These are phyloP conservation scores for Haliclystus octoradiatus DNA, from an alignment of 30 jellyfish, hydroid and myxozoan species.

Conservation along the genomic window DNA sequence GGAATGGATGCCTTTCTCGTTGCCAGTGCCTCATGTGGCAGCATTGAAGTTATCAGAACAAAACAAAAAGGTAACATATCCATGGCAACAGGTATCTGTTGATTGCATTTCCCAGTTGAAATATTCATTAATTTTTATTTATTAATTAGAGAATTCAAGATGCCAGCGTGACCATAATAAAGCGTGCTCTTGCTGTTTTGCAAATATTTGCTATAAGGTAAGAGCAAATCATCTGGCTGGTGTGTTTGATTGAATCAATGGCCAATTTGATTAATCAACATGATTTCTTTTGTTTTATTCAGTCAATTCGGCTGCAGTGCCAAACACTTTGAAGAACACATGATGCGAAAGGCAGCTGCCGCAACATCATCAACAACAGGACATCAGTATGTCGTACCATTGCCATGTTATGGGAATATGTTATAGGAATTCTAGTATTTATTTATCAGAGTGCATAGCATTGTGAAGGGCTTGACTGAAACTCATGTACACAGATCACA, in stretches of 20 bases:
- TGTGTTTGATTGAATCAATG: neutral
- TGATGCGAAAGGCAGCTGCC: slow-evolving; percentile 80
- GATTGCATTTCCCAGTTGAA: neutral
- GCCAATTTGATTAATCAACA: neutral
- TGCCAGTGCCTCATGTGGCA: slow-evolving; percentile 90
- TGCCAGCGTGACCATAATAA: slow-evolving; percentile 73
- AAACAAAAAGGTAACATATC: slow-evolving; percentile 60
- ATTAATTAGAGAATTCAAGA: slow-evolving; percentile 60
- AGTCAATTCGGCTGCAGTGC: slow-evolving; percentile 99
- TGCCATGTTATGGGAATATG: too few species aligned
- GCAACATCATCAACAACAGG: slow-evolving; percentile 73
- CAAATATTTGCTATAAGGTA: slow-evolving; percentile 91
- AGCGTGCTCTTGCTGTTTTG: slow-evolving; percentile 74
- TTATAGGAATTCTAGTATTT: too few species aligned
- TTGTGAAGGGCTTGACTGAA: too few species aligned
- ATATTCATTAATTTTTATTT: neutral
- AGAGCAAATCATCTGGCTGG: neutral
- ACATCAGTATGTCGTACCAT: slow-evolving; percentile 55
- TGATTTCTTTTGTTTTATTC: slow-evolving; percentile 5
- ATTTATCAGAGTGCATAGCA: too few species aligned
- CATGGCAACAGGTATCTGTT: neutral
- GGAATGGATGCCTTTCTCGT: slow-evolving; percentile 5
- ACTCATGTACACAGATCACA: too few species aligned
- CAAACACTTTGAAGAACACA: slow-evolving; percentile 83
- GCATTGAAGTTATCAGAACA: slow-evolving; percentile 61